These are phyloP conservation scores for Pseudococcus longispinus DNA, from an alignment of 2,888 invertebrate species.

Conservation along the genomic window DNA sequence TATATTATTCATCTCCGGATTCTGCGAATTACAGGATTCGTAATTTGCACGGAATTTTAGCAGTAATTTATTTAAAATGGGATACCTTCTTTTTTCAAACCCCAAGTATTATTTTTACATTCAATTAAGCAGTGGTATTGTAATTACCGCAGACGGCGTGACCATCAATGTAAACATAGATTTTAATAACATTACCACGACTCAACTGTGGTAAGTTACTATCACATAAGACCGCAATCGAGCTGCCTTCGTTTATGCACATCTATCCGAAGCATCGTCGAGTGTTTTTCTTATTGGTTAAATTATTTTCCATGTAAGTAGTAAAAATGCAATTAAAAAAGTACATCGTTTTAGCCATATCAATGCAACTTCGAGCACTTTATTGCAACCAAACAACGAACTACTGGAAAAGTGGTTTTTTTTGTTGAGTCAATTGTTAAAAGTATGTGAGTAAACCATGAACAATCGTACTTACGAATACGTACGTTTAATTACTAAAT, in stretches of 20 bases:
- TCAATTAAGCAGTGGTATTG: neutral
- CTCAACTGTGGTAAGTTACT: neutral
- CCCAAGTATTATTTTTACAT: neutral
- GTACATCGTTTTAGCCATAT: neutral
- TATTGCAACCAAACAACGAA: no score
- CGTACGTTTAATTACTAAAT: neutral
- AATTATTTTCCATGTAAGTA: neutral
- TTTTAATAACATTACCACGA: neutral
- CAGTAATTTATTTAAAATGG: neutral
- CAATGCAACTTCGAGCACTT: neutral
- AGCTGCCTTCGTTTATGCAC: neutral
- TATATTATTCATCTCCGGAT: neutral
- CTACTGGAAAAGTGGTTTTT: neutral
- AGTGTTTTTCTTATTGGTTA: neutral
- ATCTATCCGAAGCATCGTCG: neutral
- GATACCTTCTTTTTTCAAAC: neutral
- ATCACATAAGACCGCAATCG: constrained; percentile 16
- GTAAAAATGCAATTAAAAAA: neutral
- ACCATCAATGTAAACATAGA: constrained; percentile 18
- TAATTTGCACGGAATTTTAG: neutral
- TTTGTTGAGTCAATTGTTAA: no score
- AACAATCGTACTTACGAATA: neutral
- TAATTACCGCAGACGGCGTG: constrained; percentile 4
- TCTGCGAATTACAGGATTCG: neutral
- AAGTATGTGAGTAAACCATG: no score